These are phyloP conservation scores for Carassius gibelio DNA, from an alignment of 2,113 vertebrate genomes.

Conservation along the genomic window DNA sequence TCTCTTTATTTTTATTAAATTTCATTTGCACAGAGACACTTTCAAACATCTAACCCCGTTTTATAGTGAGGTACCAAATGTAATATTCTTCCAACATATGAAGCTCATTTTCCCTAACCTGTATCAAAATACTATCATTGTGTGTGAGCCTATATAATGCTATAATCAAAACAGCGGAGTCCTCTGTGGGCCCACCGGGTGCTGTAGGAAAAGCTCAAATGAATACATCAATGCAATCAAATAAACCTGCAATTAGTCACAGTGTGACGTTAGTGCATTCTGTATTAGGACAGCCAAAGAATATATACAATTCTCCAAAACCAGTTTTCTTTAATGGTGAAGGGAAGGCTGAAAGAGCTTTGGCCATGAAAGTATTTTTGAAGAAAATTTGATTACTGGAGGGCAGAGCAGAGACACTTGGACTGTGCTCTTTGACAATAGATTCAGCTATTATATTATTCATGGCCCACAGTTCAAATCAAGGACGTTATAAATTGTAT, in stretches of 20 bases:
- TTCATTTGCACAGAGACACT: neutral
- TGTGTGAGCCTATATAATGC: neutral
- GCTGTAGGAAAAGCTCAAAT: neutral
- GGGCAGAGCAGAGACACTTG: neutral
- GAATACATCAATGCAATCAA: constrained; percentile 16
- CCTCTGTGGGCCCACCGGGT: neutral
- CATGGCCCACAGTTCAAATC: neutral
- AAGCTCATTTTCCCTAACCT: neutral
- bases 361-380: neutral
- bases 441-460: constrained; percentile 4
- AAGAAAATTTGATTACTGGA: neutral
- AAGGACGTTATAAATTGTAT: neutral
- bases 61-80: neutral
- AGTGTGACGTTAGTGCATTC: neutral
- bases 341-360: neutral
- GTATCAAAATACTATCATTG: neutral
- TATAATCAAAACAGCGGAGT: neutral
- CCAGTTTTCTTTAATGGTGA: neutral
- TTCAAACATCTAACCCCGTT: too few species aligned
- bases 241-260: constrained; percentile 21
- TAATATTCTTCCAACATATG: neutral
- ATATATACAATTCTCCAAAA: neutral
- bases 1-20: neutral
- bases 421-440: neutral
- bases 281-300: neutral